Conservation (phyloP, 2,797 vertebrate species). For the Pampus argenteus region DNA sequence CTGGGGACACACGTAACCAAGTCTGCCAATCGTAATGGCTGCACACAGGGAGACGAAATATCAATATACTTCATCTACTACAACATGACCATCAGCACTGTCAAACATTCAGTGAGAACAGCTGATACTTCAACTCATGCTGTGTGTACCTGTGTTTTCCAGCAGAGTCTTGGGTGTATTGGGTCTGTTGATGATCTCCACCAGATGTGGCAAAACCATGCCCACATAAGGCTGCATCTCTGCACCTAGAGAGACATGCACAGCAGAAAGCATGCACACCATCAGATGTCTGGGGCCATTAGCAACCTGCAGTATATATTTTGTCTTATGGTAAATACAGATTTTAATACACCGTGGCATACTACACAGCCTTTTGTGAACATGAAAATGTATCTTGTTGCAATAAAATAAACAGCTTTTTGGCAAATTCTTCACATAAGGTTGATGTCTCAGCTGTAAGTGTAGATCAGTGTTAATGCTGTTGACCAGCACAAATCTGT, state of each 20-base stretch:
- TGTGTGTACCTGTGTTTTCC: slow-evolving; percentile 91
- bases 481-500: too few species aligned
- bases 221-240: slow-evolving; percentile 97
- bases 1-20: slow-evolving; percentile 96
- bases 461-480: too few species aligned
- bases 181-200: slow-evolving; percentile 96
- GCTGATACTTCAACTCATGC: too few species aligned
- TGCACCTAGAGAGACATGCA: slow-evolving; percentile 80
- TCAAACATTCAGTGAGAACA: background rate
- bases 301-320: background rate
- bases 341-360: background rate
- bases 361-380: background rate
- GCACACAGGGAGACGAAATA: slow-evolving; percentile 39
- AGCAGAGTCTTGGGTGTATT: slow-evolving; percentile 96
- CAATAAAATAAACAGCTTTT: background rate
- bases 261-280: background rate
- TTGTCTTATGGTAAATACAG: background rate
- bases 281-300: background rate
- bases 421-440: background rate
- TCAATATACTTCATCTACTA: background rate
- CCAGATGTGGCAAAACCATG: slow-evolving; percentile 92
- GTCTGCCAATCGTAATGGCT: slow-evolving; percentile 96
- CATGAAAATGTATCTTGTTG: background rate
- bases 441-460: too few species aligned
- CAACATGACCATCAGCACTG: background rate